Percentiles rank a stretch among this genome's conserved stretches.
Conservation (phyloP, 2,113 vertebrate genomes). For the Aspiorhynchus laticeps region DNA sequence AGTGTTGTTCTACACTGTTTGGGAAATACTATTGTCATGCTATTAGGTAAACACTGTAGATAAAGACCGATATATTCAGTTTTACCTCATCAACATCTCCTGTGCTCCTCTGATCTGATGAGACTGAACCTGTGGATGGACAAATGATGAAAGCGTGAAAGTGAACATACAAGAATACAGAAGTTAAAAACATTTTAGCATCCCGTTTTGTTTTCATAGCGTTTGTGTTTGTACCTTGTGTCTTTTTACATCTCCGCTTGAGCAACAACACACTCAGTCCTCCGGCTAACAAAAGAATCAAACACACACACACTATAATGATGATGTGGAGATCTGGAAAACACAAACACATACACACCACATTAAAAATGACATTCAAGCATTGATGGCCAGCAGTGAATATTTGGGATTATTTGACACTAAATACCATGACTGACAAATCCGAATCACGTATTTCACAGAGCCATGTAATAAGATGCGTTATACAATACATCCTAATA, state of each 20-base stretch:
- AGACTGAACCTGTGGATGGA: background rate
- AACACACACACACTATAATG: background rate
- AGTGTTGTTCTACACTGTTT: background rate
- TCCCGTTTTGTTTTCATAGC: background rate
- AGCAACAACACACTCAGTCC: background rate
- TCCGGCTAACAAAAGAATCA: conserved; percentile 20
- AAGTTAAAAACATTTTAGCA: background rate
- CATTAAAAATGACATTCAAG: background rate
- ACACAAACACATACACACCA: background rate
- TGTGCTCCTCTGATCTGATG: background rate
- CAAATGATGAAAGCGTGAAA: background rate
- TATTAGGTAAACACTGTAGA: background rate
- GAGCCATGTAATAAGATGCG: no score
- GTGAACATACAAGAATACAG: background rate
- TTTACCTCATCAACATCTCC: background rate
- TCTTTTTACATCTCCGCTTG: background rate
- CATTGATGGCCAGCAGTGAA: no score
- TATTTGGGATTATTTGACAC: no score
- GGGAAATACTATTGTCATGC: background rate
- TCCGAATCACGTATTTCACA: no score
- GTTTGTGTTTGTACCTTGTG: conserved; percentile 16
- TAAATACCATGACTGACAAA: no score
- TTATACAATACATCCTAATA: no score
- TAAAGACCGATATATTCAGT: background rate
- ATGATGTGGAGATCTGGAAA: background rate